Evolutionary conservation across 2,888 invertebrate genomes (phyloP).

Genomic region (Phalangium opilio): DNA sequence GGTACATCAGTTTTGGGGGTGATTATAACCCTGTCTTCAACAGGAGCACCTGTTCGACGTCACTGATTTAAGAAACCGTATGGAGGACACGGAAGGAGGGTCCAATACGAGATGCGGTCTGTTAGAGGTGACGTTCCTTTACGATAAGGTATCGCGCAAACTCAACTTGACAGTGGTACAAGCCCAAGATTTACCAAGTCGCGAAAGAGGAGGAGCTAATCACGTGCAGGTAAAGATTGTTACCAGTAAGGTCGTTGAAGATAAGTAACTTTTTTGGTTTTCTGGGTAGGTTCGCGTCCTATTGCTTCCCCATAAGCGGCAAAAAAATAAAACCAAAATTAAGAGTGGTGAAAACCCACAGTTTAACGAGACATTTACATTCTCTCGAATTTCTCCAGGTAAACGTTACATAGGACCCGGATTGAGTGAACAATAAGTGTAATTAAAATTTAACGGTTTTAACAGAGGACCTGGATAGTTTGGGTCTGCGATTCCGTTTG

Average conservation of each 20-base stretch:
- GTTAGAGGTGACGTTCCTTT: slow-evolving; percentile 70
- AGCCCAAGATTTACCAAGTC: slow-evolving; percentile 60
- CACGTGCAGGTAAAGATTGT: slow-evolving; percentile 43
- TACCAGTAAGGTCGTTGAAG: no score
- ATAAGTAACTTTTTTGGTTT: no score
- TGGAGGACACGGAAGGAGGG: slow-evolving; percentile 21
- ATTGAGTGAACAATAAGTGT: no score
- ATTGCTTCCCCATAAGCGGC: slow-evolving; percentile 77
- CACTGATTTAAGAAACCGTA: slow-evolving; percentile 30
- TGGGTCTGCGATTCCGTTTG: slow-evolving; percentile 74
- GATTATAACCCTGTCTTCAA: slow-evolving; percentile 2
- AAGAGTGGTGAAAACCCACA: slow-evolving; percentile 78
- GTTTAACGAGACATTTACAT: slow-evolving; percentile 80
- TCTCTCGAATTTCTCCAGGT: slow-evolving; percentile 79
- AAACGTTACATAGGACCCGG: slow-evolving; percentile 16
- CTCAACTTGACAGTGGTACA: slow-evolving; percentile 85
- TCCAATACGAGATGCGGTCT: slow-evolving; percentile 42
- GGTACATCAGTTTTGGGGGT: no score
- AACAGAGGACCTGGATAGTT: slow-evolving; percentile 75
- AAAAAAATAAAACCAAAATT: slow-evolving; percentile 85
- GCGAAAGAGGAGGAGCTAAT: slow-evolving; percentile 49
- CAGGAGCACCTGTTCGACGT: slow-evolving; percentile 35
- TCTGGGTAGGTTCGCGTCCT: slow-evolving; percentile 47
- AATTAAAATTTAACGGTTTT: not conserved
- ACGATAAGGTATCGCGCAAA: slow-evolving; percentile 76